Base-by-base conservation (phyloP, 2,113 vertebrate species). In the western clawed frog (Xenopus tropicalis) region DNA sequence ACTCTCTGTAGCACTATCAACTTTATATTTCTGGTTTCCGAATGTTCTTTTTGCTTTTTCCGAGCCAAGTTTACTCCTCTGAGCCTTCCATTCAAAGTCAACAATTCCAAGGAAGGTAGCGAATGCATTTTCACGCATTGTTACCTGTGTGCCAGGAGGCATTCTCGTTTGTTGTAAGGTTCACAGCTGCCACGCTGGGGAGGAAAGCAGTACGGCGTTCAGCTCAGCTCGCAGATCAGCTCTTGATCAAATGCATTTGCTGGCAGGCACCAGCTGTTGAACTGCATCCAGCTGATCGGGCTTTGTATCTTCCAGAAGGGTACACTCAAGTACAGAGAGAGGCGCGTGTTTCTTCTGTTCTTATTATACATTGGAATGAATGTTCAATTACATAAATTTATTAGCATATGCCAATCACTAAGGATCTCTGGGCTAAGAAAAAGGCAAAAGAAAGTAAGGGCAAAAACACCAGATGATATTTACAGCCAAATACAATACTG, bases 101-200 rank as follows among this genome's bases (percentile, higher is more conserved):
- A 37, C 29, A 37, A 37, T 37, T 37, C 29, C 29, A 37, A 37
- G 29, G 29, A 37, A 21, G 44, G 22, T 5, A 14, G 54, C 11
- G 23, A 61, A 44, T n/a, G 62, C 62, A 6, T n/a, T 63, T 63
- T 63, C 17, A 1, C 25, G 14, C 57, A 42, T 43, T 66, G 72
- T 66, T 29, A 61, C 14, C 51, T 66, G 57, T 25, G 58, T 16
- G 44, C 37, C 61, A 24, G 24, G 29, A 48, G 29, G 74, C 46
- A 12, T 66, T 16, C 19, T 61, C 56, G 11, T 61, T 51, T 61
- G 58, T 80, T 78, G 59, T 43, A 24, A 54, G 37, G 74, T 59
- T 22, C 71, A 67, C 43, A 52, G 69, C 69, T 76, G 42, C 11
- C 17, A n/a, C 16, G 7, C 70, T 73, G 59, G 29, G 37, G 14